Conservation (phyloP, 2,797 vertebrate species). For the Lagodon rhomboides region DNA sequence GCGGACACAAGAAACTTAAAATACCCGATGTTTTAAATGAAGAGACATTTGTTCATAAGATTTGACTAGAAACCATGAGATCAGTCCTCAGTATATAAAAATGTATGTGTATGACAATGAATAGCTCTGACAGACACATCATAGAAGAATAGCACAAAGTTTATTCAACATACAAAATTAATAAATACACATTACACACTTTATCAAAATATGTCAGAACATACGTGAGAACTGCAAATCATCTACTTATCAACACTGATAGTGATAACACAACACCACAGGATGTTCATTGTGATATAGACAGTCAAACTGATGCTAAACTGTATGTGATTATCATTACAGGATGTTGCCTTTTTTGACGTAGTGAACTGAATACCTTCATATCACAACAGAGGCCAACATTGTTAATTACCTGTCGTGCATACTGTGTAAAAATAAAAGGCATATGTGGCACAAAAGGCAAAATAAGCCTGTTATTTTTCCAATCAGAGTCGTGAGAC, state of each 20-base stretch:
- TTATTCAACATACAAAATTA: slow-evolving; percentile 79
- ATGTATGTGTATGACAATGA: not conserved
- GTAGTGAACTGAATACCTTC: not conserved
- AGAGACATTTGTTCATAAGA: not conserved
- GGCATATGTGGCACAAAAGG: slow-evolving; percentile 19
- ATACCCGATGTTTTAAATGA: not conserved
- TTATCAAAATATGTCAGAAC: slow-evolving; percentile 59
- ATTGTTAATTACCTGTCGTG: not conserved
- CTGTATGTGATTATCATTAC: not conserved
- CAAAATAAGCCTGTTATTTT: not conserved
- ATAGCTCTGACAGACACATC: slow-evolving; percentile 37
- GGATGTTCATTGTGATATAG: slow-evolving; percentile 14
- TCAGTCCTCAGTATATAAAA: not conserved
- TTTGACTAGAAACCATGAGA: slow-evolving; percentile 21
- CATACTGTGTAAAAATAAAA: slow-evolving; percentile 23
- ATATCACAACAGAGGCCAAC: slow-evolving; percentile 15
- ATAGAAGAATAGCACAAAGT: slow-evolving; percentile 73
- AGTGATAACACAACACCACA: slow-evolving; percentile 12
- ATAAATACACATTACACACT: slow-evolving; percentile 72
- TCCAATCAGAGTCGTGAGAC: slow-evolving; percentile 13
- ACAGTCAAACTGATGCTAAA: slow-evolving; percentile 12
- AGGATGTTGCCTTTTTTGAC: slow-evolving; percentile 34
- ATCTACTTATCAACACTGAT: slow-evolving; percentile 18
- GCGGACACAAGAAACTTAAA: not conserved
- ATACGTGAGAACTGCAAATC: slow-evolving; percentile 34